Percentiles rank a stretch among this genome's conserved stretches.
These are phyloP conservation scores for Miichthys miiuy DNA, from an alignment of 2,797 vertebrate genomes.

Conservation along the genomic window DNA sequence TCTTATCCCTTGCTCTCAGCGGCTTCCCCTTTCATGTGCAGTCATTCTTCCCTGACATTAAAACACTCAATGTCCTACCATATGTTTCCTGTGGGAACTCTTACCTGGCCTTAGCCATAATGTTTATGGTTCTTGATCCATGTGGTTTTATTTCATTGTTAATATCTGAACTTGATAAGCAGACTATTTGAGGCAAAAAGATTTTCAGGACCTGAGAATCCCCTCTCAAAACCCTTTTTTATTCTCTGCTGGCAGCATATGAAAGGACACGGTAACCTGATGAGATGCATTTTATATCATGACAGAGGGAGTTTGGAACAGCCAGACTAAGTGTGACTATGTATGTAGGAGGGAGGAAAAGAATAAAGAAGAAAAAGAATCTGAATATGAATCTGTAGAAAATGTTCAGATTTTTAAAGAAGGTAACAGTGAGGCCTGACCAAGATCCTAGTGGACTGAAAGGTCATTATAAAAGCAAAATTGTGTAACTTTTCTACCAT, in stretches of 20 bases:
- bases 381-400: too few relatives aligned
- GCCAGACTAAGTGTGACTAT: conserved; percentile 10
- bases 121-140: conserved; percentile 55
- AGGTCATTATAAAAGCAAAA: too few relatives aligned
- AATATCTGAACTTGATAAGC: conserved; percentile 69
- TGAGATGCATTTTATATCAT: conserved; percentile 72
- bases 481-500: too few relatives aligned
- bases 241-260: conserved; percentile 68
- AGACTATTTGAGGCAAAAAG: conserved; percentile 67
- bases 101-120: conserved; percentile 57
- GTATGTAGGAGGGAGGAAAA: conserved; percentile 32
- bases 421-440: too few relatives aligned
- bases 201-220: conserved; percentile 59
- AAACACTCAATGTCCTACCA: conserved; percentile 51
- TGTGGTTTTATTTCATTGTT: conserved; percentile 67
- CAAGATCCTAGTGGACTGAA: too few relatives aligned
- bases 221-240: conserved; percentile 55
- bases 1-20: conserved; percentile 43
- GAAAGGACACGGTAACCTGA: conserved; percentile 75
- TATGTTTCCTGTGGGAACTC: conserved; percentile 62
- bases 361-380: conserved; percentile 31
- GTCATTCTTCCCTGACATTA: conserved; percentile 49
- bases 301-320: conserved; percentile 62
- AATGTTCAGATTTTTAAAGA: neutral
- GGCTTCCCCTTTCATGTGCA: conserved; percentile 54